phyloP scores from a whole-genome alignment of 1,140 invertebrate genomes.

The Cotesia glomerata region DNA sequence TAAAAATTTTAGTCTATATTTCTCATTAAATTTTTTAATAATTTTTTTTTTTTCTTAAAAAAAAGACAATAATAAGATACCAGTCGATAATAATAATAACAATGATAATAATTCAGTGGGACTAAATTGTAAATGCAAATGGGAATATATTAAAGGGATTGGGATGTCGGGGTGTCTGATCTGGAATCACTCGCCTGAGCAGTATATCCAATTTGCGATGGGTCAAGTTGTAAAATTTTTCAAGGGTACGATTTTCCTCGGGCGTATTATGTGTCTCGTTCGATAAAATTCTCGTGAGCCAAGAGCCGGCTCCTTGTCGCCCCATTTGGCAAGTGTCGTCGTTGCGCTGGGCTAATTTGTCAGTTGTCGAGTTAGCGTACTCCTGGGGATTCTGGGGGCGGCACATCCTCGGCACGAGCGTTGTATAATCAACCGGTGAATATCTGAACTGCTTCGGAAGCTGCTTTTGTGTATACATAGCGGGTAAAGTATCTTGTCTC shows the following conservation, averaged over 20 bases:
- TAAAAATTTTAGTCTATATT: no score
- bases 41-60: no score
- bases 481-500: conserved; percentile 33
- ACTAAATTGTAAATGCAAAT: no score
- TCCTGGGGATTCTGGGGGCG: conserved; percentile 52
- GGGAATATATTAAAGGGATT: no score
- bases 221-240: not conserved
- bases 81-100: no score
- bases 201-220: conserved; percentile 13
- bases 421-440: conserved; percentile 63
- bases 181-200: not conserved
- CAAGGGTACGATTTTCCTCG: not conserved
- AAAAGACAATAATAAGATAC: no score
- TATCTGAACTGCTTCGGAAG: conserved; percentile 58
- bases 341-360: conserved; percentile 63
- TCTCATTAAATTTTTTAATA: no score
- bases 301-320: conserved; percentile 52
- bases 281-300: conserved; percentile 44
- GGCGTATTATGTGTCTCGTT: conserved; percentile 6
- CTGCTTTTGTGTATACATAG: conserved; percentile 36
- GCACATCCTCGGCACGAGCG: conserved; percentile 41
- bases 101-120: no score
- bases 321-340: conserved; percentile 65
- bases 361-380: conserved; percentile 65
- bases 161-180: no score